These are phyloP conservation scores for Drosophila eugracilis DNA, from an alignment of 1,140 invertebrate genomes.

Conservation along the genomic window DNA sequence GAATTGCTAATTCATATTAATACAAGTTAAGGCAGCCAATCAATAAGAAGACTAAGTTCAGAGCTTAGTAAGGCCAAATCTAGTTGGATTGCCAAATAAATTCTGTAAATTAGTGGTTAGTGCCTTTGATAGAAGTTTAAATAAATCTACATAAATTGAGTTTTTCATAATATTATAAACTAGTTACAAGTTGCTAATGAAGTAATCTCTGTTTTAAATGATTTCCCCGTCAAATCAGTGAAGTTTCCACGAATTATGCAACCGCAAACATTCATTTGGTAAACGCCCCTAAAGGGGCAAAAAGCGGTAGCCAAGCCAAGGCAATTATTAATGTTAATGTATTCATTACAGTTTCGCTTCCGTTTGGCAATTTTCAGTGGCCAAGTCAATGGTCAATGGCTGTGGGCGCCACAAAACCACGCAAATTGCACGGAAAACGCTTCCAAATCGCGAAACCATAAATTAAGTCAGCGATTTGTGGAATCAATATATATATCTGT, in stretches of 20 bases:
- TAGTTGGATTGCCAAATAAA: too few relatives aligned
- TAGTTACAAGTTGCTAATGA: not conserved
- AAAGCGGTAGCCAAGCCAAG: conserved; percentile 6
- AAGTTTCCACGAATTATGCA: conserved; percentile 7
- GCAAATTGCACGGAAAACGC: conserved; percentile 45
- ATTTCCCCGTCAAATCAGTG: not conserved
- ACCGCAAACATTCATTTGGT: conserved; percentile 4
- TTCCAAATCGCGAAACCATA: conserved; percentile 52
- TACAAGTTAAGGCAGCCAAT: not conserved
- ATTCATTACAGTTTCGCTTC: conserved; percentile 68
- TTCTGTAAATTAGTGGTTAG: too few relatives aligned
- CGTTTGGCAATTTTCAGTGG: conserved; percentile 12
- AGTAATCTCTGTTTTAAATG: not conserved
- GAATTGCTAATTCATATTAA: not conserved
- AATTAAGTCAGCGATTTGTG: conserved; percentile 65
- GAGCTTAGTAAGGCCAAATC: too few relatives aligned
- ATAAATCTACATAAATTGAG: too few relatives aligned
- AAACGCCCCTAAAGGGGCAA: too few relatives aligned
- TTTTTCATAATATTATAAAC: not conserved
- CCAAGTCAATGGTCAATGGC: conserved; percentile 18
- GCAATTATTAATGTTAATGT: conserved; percentile 80
- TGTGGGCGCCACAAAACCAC: conserved; percentile 29
- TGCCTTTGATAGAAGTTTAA: too few relatives aligned
- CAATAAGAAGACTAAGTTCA: too few relatives aligned
- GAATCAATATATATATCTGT: conserved; percentile 53